Percentiles rank a stretch among this genome's conserved stretches.
phyloP scores from a whole-genome alignment of 2,113 vertebrate species.

The Alces alces region DNA sequence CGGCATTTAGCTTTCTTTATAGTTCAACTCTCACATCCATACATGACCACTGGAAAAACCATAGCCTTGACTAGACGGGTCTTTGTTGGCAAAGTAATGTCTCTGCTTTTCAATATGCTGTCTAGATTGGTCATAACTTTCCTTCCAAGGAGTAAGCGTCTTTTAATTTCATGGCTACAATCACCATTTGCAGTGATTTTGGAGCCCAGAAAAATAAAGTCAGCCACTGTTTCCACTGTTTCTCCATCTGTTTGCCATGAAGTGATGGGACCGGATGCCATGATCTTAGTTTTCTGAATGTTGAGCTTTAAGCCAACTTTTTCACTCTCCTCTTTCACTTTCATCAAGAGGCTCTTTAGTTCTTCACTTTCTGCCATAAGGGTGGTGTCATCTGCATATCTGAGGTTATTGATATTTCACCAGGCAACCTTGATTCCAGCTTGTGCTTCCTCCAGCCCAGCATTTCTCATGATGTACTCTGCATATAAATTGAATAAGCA shows the following conservation, averaged over 20 bases:
- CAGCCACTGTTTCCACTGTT: neutral
- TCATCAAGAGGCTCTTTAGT: neutral
- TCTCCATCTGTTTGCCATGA: neutral
- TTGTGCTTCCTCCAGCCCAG: neutral
- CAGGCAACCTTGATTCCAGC: neutral
- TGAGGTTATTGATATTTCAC: neutral
- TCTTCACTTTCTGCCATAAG: neutral
- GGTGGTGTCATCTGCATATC: neutral
- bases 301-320: neutral
- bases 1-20: neutral
- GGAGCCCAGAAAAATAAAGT: neutral
- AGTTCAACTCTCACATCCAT: neutral
- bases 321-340: neutral
- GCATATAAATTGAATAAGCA: neutral
- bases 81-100: neutral
- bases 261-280: neutral
- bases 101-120: neutral
- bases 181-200: neutral
- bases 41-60: neutral
- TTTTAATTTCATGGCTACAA: neutral
- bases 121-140: neutral
- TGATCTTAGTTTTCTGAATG: neutral
- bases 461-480: neutral
- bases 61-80: neutral
- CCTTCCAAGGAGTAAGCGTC: neutral